Evolutionary conservation across 1,140 invertebrate species (phyloP).

Genomic region (Ostrea edulis): DNA sequence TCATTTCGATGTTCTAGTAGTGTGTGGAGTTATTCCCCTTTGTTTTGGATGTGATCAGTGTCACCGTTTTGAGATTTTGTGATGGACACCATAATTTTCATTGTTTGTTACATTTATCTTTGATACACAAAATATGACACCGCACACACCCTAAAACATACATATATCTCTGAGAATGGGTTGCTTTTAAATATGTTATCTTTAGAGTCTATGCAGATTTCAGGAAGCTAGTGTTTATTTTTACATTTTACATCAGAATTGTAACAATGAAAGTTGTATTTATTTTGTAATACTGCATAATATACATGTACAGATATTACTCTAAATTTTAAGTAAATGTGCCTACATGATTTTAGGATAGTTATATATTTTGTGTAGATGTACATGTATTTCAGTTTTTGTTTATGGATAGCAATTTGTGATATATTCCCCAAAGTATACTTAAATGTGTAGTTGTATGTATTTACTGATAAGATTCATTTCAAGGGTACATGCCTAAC

Average conservation of each 20-base stretch:
- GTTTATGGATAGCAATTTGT: not conserved
- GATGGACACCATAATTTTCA: not conserved
- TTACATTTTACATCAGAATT: not conserved
- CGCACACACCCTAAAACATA: no score
- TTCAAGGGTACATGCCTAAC: no score
- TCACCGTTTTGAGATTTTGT: not conserved
- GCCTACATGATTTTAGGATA: not conserved
- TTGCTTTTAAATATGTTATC: no score
- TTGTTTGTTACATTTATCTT: not conserved
- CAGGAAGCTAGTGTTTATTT: not conserved
- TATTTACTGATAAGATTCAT: no score
- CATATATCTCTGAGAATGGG: no score
- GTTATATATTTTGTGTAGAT: not conserved
- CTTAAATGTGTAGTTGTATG: not conserved
- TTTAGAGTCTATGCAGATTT: no score
- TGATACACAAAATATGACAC: not conserved
- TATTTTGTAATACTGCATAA: not conserved
- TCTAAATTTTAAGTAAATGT: not conserved
- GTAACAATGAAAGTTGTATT: not conserved
- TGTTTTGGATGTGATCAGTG: not conserved
- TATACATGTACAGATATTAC: not conserved
- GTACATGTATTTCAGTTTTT: not conserved
- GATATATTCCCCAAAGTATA: not conserved
- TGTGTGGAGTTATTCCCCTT: not conserved
- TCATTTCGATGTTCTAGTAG: not conserved